Evolutionary conservation across 2,888 invertebrate genomes (phyloP).

Genomic region (Anodontia alba): DNA sequence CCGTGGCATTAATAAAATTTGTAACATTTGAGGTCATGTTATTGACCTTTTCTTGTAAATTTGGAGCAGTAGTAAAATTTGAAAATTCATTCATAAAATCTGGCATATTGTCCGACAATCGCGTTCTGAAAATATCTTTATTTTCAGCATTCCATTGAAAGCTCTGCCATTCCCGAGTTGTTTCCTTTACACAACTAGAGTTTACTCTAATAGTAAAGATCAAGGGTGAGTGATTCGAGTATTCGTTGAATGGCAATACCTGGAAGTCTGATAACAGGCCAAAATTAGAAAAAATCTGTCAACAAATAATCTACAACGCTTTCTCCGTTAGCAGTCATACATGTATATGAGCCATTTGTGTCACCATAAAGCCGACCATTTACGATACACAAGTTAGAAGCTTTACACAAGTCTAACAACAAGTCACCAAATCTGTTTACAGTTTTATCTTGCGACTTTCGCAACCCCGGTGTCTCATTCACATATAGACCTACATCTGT

Average conservation of each 20-base stretch:
- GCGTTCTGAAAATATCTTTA: neutral
- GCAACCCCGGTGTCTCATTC: neutral
- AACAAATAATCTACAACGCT: constrained; percentile 31
- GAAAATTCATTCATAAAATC: neutral
- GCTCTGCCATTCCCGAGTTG: neutral
- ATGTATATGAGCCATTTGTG: constrained; percentile 28
- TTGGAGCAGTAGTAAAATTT: neutral
- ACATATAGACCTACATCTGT: neutral
- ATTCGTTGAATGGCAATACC: neutral
- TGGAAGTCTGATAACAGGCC: neutral
- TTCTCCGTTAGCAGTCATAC: constrained; percentile 23
- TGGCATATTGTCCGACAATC: neutral
- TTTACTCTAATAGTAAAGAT: neutral
- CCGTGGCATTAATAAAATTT: neutral
- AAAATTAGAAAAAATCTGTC: constrained; percentile 4
- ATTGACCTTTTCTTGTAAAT: neutral
- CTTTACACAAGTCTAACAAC: constrained; percentile 22
- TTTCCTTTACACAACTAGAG: neutral
- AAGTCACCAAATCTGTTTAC: constrained; percentile 26
- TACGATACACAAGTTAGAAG: constrained; percentile 19
- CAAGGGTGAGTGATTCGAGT: neutral
- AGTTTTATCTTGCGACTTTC: constrained; percentile 1
- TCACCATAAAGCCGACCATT: constrained; percentile 26
- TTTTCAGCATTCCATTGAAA: constrained; percentile 16
- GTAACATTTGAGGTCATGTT: neutral